A percentile compares a stretch with the other conserved stretches of the same genome.
Evolutionary conservation across 2,797 vertebrate genomes (phyloP).

Genomic region (Microchirus variegatus): DNA sequence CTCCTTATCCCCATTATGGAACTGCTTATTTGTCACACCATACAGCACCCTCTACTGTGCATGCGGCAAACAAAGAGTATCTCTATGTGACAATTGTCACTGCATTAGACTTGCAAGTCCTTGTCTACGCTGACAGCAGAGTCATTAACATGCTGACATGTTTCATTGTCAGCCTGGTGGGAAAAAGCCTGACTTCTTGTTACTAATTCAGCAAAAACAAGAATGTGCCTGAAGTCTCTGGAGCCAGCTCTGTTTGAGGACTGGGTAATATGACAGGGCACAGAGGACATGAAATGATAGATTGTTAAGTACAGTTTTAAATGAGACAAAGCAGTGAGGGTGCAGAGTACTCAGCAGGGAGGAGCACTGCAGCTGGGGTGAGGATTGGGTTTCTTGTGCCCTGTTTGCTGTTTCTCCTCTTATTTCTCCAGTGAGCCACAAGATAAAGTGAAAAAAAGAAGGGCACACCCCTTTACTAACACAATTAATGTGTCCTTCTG

Average conservation of each 20-base stretch:
- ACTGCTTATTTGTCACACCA: slow-evolving; percentile 40
- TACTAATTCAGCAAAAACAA: slow-evolving; percentile 26
- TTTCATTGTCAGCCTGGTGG: slow-evolving; percentile 31
- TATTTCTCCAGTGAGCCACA: slow-evolving; percentile 37
- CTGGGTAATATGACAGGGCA: not conserved
- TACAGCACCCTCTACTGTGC: slow-evolving; percentile 42
- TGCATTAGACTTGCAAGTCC: slow-evolving; percentile 47
- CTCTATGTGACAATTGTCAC: slow-evolving; percentile 61
- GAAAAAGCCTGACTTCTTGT: slow-evolving; percentile 25
- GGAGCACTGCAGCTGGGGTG: slow-evolving; percentile 19
- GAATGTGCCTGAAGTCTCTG: not conserved
- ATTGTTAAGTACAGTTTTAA: not conserved
- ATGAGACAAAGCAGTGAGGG: slow-evolving; percentile 3
- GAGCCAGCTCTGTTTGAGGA: not conserved
- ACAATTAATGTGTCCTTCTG: slow-evolving; percentile 32
- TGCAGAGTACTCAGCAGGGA: slow-evolving; percentile 13
- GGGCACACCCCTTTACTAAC: slow-evolving; percentile 32
- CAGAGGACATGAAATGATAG: not conserved
- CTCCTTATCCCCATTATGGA: slow-evolving; percentile 44
- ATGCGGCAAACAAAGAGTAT: slow-evolving; percentile 50
- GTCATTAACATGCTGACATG: slow-evolving; percentile 44
- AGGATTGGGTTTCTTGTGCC: slow-evolving; percentile 39
- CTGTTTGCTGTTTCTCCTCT: slow-evolving; percentile 32
- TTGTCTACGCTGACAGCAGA: slow-evolving; percentile 47
- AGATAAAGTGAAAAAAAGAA: slow-evolving; percentile 38